phyloP scores from a whole-genome alignment of 2,888 invertebrate species.

The Leucophenga maculata region DNA sequence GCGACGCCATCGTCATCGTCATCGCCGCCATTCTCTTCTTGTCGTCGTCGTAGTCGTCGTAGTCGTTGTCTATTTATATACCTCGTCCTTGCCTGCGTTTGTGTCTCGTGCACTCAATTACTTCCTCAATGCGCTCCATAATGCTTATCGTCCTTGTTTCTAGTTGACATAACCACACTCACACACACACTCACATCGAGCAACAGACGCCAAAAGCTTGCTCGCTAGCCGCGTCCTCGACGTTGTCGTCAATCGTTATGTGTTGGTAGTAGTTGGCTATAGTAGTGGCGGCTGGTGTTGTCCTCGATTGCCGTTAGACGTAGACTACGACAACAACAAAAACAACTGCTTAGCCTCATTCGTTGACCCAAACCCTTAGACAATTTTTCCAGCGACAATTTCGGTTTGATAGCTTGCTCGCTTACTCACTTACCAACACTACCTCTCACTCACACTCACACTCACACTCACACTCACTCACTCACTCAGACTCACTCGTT shows the following conservation, averaged over 20 bases:
- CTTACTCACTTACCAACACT: constrained; percentile 36
- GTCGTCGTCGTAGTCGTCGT: neutral
- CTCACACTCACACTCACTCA: constrained; percentile 26
- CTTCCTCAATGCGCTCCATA: constrained; percentile 68
- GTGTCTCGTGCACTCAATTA: constrained; percentile 65
- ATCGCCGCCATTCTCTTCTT: neutral
- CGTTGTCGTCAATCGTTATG: constrained; percentile 16
- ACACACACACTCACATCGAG: constrained; percentile 11
- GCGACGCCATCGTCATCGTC: constrained; percentile 11
- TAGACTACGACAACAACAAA: constrained; percentile 19
- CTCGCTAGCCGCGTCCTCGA: neutral
- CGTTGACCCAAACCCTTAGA: constrained; percentile 48
- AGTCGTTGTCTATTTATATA: constrained; percentile 29
- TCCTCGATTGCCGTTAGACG: constrained; percentile 34
- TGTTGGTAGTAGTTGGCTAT: constrained; percentile 10
- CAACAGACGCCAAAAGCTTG: constrained; percentile 21
- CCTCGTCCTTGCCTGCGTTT: constrained; percentile 54
- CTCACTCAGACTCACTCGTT: constrained; percentile 35
- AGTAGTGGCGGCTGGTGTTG: constrained; percentile 11
- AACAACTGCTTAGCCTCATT: constrained; percentile 27
- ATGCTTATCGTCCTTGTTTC: constrained; percentile 68
- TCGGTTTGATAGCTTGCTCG: constrained; percentile 50
- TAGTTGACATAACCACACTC: constrained; percentile 64
- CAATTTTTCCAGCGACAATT: constrained; percentile 68
- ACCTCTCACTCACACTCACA: constrained; percentile 40